Percentiles rank a stretch among this genome's conserved stretches.
Conservation (phyloP, 2,113 vertebrate genomes). For the Spheniscus mendiculus region DNA sequence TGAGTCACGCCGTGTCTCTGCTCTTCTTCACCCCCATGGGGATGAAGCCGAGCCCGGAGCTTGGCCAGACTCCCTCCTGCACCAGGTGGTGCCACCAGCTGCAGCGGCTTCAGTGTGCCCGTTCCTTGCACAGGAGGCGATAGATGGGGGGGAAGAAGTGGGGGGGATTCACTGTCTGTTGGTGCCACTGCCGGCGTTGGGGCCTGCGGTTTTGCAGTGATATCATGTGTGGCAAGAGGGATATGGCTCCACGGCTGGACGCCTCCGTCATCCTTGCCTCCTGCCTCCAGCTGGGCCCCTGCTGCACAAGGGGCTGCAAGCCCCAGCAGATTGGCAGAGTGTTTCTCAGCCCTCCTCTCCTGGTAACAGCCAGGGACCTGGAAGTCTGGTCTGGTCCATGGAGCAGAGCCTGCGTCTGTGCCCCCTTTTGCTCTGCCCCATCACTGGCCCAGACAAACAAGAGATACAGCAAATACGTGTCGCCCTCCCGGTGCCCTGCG, state of each 20-base stretch:
- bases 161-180: neutral
- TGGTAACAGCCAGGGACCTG: neutral
- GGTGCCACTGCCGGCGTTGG: fast-evolving
- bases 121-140: neutral
- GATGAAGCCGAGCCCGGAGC: fast-evolving
- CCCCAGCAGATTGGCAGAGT: neutral
- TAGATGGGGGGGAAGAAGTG: fast-evolving
- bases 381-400: neutral
- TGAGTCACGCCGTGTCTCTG: fast-evolving
- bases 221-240: neutral
- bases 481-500: fast-evolving
- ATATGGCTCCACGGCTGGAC: fast-evolving
- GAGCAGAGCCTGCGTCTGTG: neutral
- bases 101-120: neutral
- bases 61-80: neutral
- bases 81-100: neutral
- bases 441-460: neutral
- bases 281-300: neutral
- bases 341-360: neutral
- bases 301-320: fast-evolving
- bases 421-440: neutral
- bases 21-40: neutral
- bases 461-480: fast-evolving
- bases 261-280: neutral
- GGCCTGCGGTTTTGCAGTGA: neutral